A percentile compares a stretch with the other conserved stretches of the same genome.
Evolutionary conservation across 1,140 invertebrate species (phyloP).

Genomic region (Frieseomelitta varia): DNA sequence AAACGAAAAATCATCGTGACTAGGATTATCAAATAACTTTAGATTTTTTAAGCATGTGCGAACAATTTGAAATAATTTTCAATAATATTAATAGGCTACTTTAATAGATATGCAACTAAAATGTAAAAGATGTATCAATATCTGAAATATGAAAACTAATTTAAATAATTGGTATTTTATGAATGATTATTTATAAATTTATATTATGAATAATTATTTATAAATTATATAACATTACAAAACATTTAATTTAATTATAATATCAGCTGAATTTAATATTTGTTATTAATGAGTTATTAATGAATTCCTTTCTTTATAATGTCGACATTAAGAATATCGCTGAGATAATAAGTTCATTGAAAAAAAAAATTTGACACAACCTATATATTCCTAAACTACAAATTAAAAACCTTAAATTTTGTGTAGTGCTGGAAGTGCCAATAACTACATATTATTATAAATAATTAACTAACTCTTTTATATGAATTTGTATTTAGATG

Average conservation of each 20-base stretch:
- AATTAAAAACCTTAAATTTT: background rate
- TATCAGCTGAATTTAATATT: background rate
- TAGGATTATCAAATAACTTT: conserved; percentile 61
- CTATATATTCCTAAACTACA: background rate
- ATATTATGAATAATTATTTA: background rate
- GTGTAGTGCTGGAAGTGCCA: background rate
- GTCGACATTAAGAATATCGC: background rate
- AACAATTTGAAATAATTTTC: background rate
- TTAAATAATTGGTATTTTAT: background rate
- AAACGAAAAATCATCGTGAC: conserved; percentile 53
- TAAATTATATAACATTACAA: background rate
- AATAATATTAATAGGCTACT: background rate
- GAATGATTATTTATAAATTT: background rate
- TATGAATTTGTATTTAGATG: background rate
- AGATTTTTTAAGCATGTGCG: conserved; percentile 9
- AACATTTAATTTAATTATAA: background rate
- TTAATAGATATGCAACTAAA: background rate
- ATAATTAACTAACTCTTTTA: background rate
- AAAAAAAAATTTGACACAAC: background rate
- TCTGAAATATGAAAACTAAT: background rate
- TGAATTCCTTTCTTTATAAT: too few relatives aligned
- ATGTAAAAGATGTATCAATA: background rate
- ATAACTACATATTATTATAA: background rate
- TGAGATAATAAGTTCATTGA: background rate
- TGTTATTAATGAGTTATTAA: background rate